Evolutionary conservation across 2,113 vertebrate genomes (phyloP).

Genomic region (Salvelinus alpinus): DNA sequence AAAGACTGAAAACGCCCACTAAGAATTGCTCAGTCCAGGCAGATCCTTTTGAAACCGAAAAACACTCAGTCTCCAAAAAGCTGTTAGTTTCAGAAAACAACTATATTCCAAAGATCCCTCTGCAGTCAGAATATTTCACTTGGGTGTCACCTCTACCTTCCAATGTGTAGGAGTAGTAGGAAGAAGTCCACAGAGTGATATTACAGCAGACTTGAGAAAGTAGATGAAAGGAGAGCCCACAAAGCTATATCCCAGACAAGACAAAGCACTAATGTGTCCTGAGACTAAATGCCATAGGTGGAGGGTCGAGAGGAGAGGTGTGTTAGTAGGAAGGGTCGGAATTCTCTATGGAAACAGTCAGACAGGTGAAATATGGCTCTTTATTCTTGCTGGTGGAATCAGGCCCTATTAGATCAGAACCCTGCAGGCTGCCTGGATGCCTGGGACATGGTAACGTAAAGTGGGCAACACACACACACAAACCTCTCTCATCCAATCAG

Average conservation of each 20-base stretch:
- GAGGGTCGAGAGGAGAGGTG: slow-evolving; percentile 37
- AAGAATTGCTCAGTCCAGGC: background rate
- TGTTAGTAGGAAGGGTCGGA: slow-evolving; percentile 13
- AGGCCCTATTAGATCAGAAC: slow-evolving; percentile 39
- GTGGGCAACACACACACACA: background rate
- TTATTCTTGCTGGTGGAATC: slow-evolving; percentile 20
- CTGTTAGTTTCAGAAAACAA: background rate
- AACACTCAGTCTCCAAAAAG: background rate
- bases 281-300: slow-evolving; percentile 56
- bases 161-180: background rate
- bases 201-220: background rate
- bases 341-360: slow-evolving; percentile 50
- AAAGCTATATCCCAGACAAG: slow-evolving; percentile 15
- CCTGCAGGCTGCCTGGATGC: slow-evolving; percentile 67
- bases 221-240: background rate
- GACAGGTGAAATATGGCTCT: slow-evolving; percentile 65
- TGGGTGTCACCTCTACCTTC: background rate
- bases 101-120: background rate
- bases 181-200: background rate
- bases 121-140: background rate
- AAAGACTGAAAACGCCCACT: background rate
- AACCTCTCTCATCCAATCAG: background rate
- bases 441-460: slow-evolving; percentile 66
- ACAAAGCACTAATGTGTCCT: slow-evolving; percentile 24
- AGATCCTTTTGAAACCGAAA: background rate